Conservation (phyloP, 2,888 invertebrate genomes). For the Acutogordius australiensis region DNA sequence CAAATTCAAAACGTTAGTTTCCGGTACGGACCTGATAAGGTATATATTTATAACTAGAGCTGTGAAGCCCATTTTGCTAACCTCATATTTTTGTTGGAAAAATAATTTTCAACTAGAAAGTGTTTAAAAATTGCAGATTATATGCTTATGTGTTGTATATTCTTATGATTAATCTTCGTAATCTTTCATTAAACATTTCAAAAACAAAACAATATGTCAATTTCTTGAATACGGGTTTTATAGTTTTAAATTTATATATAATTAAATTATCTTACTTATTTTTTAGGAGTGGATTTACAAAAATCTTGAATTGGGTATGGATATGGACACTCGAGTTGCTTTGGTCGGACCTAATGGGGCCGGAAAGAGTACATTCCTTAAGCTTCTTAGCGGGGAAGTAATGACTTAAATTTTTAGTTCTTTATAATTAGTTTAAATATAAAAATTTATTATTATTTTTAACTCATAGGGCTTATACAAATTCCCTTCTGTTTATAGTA, state of each 20-base stretch:
- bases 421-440: neutral
- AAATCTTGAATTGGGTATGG: slow-evolving; percentile 89
- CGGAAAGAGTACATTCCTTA: slow-evolving; percentile 84
- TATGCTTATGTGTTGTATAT: too few relatives aligned
- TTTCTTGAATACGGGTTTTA: too few relatives aligned
- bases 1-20: slow-evolving; percentile 97
- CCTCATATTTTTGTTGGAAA: too few relatives aligned
- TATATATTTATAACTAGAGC: slow-evolving; percentile 15
- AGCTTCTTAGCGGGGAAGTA: slow-evolving; percentile 70
- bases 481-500: neutral
- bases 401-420: slow-evolving; percentile 24
- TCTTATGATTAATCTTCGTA: too few relatives aligned
- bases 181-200: too few relatives aligned
- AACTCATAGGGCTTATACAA: slow-evolving; percentile 13
- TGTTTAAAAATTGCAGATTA: too few relatives aligned
- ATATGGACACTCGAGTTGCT: slow-evolving; percentile 72
- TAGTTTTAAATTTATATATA: too few relatives aligned
- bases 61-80: too few relatives aligned
- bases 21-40: slow-evolving; percentile 48
- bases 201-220: too few relatives aligned
- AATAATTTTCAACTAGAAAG: too few relatives aligned
- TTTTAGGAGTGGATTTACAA: slow-evolving; percentile 59
- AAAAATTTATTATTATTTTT: slow-evolving; percentile 7
- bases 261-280: too few relatives aligned
- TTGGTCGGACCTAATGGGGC: slow-evolving; percentile 90